These are phyloP conservation scores for Oreochromis spilurus DNA, from an alignment of 2,113 vertebrate genomes.

Conservation along the genomic window DNA sequence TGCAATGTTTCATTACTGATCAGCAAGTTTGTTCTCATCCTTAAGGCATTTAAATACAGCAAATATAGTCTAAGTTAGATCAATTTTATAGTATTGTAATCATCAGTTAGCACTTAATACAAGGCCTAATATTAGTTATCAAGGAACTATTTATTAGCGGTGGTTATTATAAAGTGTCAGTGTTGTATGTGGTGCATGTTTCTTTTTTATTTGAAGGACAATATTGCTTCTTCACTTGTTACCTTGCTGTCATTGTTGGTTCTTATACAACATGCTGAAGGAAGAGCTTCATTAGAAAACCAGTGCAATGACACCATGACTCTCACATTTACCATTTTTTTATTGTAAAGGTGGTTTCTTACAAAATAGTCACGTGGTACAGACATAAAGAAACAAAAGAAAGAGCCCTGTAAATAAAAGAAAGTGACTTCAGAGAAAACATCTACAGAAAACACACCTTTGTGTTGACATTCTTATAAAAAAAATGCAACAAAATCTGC, in stretches of 20 bases:
- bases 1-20: background rate
- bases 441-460: slow-evolving; percentile 73
- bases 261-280: background rate
- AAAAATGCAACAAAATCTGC: slow-evolving; percentile 19
- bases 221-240: background rate
- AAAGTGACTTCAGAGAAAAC: slow-evolving; percentile 64
- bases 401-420: slow-evolving; percentile 1
- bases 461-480: slow-evolving; percentile 65
- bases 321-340: slow-evolving; percentile 65
- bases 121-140: background rate
- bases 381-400: slow-evolving; percentile 22
- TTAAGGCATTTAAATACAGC: background rate
- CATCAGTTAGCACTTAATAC: rapidly evolving
- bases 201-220: background rate
- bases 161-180: background rate
- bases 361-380: slow-evolving; percentile 70
- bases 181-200: background rate
- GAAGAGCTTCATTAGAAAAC: background rate
- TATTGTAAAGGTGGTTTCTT: slow-evolving; percentile 88
- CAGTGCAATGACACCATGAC: background rate
- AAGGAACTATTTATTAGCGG: background rate
- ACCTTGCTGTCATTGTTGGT: background rate
- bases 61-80: background rate
- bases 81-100: background rate
- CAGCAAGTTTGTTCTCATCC: background rate